Conservation (phyloP, 2,113 vertebrate genomes). For the Marmota flaviventris region DNA sequence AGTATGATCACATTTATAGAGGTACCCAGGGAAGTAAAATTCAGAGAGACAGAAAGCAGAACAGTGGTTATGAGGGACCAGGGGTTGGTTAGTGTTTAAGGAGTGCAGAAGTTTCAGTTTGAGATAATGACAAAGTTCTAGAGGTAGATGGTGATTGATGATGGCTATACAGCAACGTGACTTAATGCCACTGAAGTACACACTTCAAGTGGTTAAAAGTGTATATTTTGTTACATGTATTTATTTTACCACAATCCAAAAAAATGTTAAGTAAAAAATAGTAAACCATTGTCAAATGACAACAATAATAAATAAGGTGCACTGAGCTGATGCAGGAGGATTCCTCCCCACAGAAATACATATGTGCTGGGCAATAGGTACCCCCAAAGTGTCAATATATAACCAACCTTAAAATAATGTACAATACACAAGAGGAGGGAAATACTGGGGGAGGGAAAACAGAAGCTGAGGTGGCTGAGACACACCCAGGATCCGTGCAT, state of each 20-base stretch:
- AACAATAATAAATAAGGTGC: not conserved
- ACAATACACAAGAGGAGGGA: too few species aligned
- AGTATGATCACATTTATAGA: not conserved
- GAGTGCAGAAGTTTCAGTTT: not conserved
- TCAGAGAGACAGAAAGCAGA: not conserved
- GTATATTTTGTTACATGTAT: not conserved
- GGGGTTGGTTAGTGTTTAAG: not conserved
- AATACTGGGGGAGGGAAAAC: not conserved
- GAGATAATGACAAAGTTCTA: not conserved
- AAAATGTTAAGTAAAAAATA: slow-evolving; percentile 45
- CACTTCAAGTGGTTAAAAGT: not conserved
- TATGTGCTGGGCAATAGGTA: not conserved
- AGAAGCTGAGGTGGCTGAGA: not conserved
- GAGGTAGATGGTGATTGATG: not conserved
- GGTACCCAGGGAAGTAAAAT: not conserved
- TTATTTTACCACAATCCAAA: not conserved
- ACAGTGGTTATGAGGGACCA: not conserved
- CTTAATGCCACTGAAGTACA: not conserved
- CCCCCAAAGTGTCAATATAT: not conserved
- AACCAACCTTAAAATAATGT: not conserved
- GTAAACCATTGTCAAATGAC: not conserved
- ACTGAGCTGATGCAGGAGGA: not conserved
- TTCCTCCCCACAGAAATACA: not conserved
- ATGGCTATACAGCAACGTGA: not conserved
- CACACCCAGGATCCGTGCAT: not conserved